Conservation (phyloP, 2,797 vertebrate genomes). For the Phoebastria nigripes region DNA sequence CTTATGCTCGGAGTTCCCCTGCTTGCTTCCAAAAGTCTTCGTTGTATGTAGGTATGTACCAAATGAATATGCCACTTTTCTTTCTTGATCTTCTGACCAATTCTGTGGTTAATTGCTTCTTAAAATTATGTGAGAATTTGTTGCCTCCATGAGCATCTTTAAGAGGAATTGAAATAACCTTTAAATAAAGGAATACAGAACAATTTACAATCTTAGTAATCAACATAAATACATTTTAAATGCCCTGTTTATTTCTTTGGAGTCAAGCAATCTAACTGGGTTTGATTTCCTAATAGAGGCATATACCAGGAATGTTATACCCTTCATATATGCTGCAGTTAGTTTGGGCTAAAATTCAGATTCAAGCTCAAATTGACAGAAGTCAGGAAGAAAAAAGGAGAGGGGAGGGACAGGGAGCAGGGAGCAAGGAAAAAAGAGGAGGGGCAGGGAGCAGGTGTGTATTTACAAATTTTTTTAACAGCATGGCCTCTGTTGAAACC, state of each 20-base stretch:
- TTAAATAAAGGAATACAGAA: neutral
- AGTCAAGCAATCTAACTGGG: neutral
- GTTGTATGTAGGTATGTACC: neutral
- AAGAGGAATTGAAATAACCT: neutral
- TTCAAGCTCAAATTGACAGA: neutral
- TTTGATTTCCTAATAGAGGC: neutral
- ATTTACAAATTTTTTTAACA: neutral
- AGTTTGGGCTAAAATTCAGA: neutral
- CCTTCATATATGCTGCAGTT: neutral
- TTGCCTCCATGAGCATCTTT: neutral
- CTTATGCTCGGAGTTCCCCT: neutral
- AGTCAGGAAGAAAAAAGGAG: neutral
- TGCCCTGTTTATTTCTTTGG: neutral
- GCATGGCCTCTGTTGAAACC: neutral
- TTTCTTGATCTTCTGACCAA: neutral
- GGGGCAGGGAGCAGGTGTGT: neutral
- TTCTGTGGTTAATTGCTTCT: neutral
- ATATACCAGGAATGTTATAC: neutral
- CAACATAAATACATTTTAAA: neutral
- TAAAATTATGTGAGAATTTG: neutral
- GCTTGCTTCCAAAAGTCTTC: neutral
- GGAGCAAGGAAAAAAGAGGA: neutral
- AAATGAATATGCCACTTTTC: neutral
- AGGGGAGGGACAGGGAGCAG: neutral
- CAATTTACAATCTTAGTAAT: neutral